Percentiles rank a stretch among this genome's conserved stretches.
These are phyloP conservation scores for Chrysogorgia sp. DNA, from an alignment of 92 coral and sea anemone species.

Conservation along the genomic window DNA sequence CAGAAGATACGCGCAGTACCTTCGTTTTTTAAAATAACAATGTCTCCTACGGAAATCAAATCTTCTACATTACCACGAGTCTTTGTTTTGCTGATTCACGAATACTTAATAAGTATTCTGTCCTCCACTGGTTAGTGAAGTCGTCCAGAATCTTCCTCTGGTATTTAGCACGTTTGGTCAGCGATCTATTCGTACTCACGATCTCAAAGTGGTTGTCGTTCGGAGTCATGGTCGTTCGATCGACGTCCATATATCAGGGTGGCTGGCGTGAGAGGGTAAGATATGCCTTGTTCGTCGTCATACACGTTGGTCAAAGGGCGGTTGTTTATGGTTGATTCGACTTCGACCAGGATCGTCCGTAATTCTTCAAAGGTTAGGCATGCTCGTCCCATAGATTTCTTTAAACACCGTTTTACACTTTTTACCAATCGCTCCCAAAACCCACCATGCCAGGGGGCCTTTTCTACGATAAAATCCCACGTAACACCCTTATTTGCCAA, in stretches of 20 bases:
- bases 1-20: slow-evolving; percentile 8
- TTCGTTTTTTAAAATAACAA: slow-evolving; percentile 34
- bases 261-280: too few species aligned
- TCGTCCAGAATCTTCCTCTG: not conserved
- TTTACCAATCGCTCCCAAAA: slow-evolving; percentile 35
- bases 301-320: slow-evolving; percentile 15
- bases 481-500: too few species aligned
- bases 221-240: too few species aligned
- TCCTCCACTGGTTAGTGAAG: not conserved
- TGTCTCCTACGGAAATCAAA: slow-evolving; percentile 1
- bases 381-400: slow-evolving; percentile 24
- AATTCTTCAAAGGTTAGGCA: slow-evolving; percentile 4
- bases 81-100: not conserved
- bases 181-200: slow-evolving; percentile 19
- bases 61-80: not conserved
- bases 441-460: too few species aligned
- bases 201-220: slow-evolving; percentile 32
- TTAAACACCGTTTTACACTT: slow-evolving; percentile 24
- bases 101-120: slow-evolving; percentile 16
- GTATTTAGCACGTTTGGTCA: slow-evolving; percentile 8
- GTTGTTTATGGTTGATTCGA: slow-evolving; percentile 20
- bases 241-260: too few species aligned
- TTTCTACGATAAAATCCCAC: too few species aligned
- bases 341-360: slow-evolving; percentile 4
- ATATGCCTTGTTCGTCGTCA: slow-evolving; percentile 23